Base-by-base conservation (phyloP, 2,888 invertebrate species). In the Atrina japonica region DNA sequence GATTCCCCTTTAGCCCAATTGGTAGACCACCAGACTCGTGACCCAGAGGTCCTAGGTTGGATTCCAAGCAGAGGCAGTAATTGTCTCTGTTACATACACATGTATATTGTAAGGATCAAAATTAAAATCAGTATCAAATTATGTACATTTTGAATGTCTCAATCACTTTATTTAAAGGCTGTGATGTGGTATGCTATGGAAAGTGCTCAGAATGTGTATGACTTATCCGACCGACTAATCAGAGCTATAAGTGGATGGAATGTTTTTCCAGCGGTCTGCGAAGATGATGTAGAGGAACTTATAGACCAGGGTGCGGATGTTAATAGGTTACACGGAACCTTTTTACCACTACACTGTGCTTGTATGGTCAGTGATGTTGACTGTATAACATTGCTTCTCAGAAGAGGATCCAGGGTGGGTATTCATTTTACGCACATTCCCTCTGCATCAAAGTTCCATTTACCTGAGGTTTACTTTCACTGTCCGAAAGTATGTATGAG, bases 271-370 rank as follows among this genome's bases (percentile, higher is more conserved):
- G 77, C 71, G 3, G 68, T 78, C 0, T 78, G 77, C 21, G 74
- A 72, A 11, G 77, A 80, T 35, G 85, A 88, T 70, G 81, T 89
- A 2, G 86, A 87, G 70, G 78, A 85, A 3, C 74, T 89, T 25
- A 83, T 90, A 27, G 81, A 86, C 30, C 56, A 70, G 65, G 89
- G 90, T 7, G 90, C 89, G 14, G 89, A 89, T 76, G 86, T 90
- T 14, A 90, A 90, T 73, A 75, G 85, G 30, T 75, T 78, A 2
- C 89, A 90, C 73, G 90, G 90, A n/a, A 88, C 87, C 0, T 72
- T 90, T 56, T 75, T 90, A 47, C 90, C 90, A 0, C 78, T 90
- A 14, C 90, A 90, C 60, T 88, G 88, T 78, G 89, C 90, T 9
- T 89, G 89, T 76, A 89, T 90, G 88, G 87, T 86, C 55, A 86